Evolutionary conservation across 1,140 invertebrate species (phyloP).

Genomic region (Eupeodes corollae): DNA sequence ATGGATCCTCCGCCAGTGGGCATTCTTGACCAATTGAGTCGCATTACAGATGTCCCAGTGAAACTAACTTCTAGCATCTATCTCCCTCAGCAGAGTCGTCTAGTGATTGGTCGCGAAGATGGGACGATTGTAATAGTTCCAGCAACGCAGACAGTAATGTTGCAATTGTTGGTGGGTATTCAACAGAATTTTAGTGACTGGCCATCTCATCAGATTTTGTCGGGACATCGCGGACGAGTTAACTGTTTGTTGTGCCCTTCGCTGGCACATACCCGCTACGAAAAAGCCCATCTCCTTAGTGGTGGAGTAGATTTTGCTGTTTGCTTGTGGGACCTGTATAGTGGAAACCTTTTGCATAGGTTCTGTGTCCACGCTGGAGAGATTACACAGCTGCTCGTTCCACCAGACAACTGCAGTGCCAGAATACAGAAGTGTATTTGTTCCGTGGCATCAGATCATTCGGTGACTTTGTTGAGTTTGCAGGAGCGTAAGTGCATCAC

Average conservation of each 20-base stretch:
- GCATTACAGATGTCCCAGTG: constrained; percentile 50
- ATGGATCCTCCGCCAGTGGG: constrained; percentile 81
- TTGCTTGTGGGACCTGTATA: constrained; percentile 92
- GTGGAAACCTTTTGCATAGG: constrained; percentile 77
- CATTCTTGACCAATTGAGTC: constrained; percentile 78
- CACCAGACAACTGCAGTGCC: constrained; percentile 81
- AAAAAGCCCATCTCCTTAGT: constrained; percentile 81
- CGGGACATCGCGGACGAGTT: constrained; percentile 86
- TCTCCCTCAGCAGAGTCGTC: constrained; percentile 78
- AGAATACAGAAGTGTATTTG: constrained; percentile 91
- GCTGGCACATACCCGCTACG: constrained; percentile 84
- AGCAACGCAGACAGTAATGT: constrained; percentile 88
- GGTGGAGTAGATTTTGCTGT: constrained; percentile 97
- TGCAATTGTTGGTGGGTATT: constrained; percentile 82
- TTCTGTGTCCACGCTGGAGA: constrained; percentile 95
- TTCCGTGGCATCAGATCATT: constrained; percentile 94
- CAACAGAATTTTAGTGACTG: constrained; percentile 84
- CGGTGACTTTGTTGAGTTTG: constrained; percentile 85
- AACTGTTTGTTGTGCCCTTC: constrained; percentile 94
- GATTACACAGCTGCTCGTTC: constrained; percentile 82
- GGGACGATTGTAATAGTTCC: constrained; percentile 95
- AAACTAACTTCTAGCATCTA: constrained; percentile 88
- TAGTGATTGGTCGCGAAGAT: constrained; percentile 91
- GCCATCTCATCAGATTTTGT: constrained; percentile 77
- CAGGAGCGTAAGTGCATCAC: constrained; percentile 92